Evolutionary conservation across 2,797 vertebrate genomes (phyloP).

Genomic region (Podarcis siculus): DNA sequence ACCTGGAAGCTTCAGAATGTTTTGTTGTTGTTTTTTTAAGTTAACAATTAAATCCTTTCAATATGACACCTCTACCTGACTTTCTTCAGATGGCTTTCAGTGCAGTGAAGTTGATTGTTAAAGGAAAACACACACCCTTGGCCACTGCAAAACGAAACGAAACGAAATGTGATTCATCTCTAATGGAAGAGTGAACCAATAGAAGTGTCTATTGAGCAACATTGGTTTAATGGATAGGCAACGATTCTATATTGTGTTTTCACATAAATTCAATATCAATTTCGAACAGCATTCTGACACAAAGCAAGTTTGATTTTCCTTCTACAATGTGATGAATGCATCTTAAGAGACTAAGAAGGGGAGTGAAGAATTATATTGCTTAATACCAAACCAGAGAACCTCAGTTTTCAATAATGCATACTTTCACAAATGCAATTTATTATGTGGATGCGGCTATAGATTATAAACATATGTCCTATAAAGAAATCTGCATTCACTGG

Average conservation of each 20-base stretch:
- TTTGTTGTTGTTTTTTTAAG: too few species aligned
- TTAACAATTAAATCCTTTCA: too few species aligned
- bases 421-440: conserved; percentile 35
- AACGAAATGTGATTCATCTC: conserved; percentile 31
- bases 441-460: conserved; percentile 39
- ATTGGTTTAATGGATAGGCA: conserved; percentile 50
- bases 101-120: too few species aligned
- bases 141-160: background rate
- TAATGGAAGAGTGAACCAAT: conserved; percentile 48
- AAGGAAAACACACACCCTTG: too few species aligned
- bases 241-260: conserved; percentile 35
- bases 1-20: too few species aligned
- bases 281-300: conserved; percentile 32
- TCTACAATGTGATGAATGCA: conserved; percentile 41
- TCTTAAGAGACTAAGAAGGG: conserved; percentile 40
- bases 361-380: conserved; percentile 36
- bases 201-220: conserved; percentile 43
- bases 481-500: background rate
- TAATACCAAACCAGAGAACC: conserved; percentile 31
- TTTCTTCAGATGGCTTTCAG: too few species aligned
- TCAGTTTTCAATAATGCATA: conserved; percentile 45
- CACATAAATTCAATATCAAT: conserved; percentile 45
- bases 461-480: background rate
- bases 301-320: conserved; percentile 45
- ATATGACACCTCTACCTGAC: too few species aligned